Base-by-base conservation (phyloP, 2,797 vertebrate species). In the Leptoclinus maculatus region DNA sequence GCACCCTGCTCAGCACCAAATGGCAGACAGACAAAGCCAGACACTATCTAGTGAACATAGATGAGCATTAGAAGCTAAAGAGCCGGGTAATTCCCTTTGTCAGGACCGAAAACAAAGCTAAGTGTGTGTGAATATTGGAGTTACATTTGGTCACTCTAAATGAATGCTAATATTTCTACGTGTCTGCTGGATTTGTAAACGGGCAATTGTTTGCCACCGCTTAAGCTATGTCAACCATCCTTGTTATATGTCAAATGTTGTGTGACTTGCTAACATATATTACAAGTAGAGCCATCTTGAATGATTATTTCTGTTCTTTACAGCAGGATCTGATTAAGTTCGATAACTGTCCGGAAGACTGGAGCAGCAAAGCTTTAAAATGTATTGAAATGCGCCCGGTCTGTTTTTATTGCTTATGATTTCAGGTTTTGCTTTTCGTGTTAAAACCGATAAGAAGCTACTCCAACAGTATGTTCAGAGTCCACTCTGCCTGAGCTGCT, bases 401-500 rank as follows among this genome's bases (percentile, higher is more conserved):
- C 47, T 27, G 6, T 29, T 41, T 32, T 69, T 21, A 12, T 27
- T 53, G 45, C 62, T 23, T 10, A 17, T 59, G 16, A 43, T 38
- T 13, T 63, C 3, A 34, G 1, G 19, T 32, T 51, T 34, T 17
- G 49, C 49, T 45, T 25, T 56, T 47, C 4, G 38, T n/a, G 16
- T 53, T 29, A 5, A 17, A 68, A 14, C 27, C n/a, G 36, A 78
- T 7, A 32, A 47, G 65, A 66, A 49, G 56, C 60, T 53, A 45
- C 51, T 72, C 14, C 17, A 8, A 16, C 21, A 16, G 43, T 41
- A 38, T 16, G 9, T 70, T 27, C 1, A 23, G 49, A 51, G 57
- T 64, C 57, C 59, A 27, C 32, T 3, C 76, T 51, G 66, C 60
- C 78, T 59, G 53, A 86, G 71, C 63, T 56, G 64, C 65, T 16